Conservation (phyloP, 2,113 vertebrate genomes). For the Takifugu bimaculatus region DNA sequence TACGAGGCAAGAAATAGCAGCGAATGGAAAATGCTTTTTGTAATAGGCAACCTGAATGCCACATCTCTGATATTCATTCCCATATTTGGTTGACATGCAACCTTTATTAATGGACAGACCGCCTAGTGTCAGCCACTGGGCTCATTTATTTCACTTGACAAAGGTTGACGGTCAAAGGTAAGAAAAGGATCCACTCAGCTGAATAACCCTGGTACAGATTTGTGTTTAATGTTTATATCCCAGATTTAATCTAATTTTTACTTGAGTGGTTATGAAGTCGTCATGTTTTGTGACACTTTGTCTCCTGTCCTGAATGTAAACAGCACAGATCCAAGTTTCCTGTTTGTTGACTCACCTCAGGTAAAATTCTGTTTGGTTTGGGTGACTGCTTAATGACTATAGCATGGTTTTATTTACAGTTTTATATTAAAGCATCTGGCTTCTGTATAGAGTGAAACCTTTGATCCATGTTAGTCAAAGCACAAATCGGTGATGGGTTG, state of each 20-base stretch:
- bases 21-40: constrained; percentile 45
- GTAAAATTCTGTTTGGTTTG: constrained; percentile 23
- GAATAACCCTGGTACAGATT: not conserved
- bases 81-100: constrained; percentile 62
- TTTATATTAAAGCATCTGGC: too few relatives aligned
- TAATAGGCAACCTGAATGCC: constrained; percentile 49
- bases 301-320: constrained; percentile 11
- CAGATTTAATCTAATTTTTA: not conserved
- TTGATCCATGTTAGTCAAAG: too few relatives aligned
- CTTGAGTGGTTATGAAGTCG: not conserved
- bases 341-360: constrained; percentile 22
- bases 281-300: constrained; percentile 6
- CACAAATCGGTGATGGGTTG: too few relatives aligned
- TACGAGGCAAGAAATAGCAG: constrained; percentile 58
- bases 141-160: constrained; percentile 45
- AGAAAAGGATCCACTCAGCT: constrained; percentile 14
- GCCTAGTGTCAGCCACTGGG: constrained; percentile 35
- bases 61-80: constrained; percentile 59
- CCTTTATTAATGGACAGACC: constrained; percentile 61
- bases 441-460: too few relatives aligned
- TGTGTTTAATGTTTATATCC: not conserved
- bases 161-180: constrained; percentile 51
- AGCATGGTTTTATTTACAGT: too few relatives aligned
- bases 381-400: too few relatives aligned
- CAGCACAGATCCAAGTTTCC: constrained; percentile 21